A percentile compares a stretch with the other conserved stretches of the same genome.
phyloP scores from a whole-genome alignment of 2,888 invertebrate genomes.

The Drosophila neutralis region DNA sequence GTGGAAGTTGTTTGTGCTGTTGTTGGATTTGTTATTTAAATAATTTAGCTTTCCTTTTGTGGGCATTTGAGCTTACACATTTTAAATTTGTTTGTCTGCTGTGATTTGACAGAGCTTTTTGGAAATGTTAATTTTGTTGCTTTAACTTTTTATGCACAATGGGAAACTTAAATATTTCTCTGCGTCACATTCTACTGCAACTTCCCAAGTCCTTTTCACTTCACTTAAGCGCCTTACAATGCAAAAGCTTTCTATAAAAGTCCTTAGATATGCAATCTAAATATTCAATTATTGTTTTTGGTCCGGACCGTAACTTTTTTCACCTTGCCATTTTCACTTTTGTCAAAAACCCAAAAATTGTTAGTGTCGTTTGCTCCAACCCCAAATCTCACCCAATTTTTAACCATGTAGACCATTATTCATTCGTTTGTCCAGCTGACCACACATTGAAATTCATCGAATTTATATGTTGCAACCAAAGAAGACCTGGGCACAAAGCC shows the following conservation, averaged over 20 bases:
- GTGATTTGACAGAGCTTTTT: background rate
- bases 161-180: background rate
- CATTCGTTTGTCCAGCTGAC: slow-evolving; percentile 34
- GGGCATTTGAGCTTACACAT: slow-evolving; percentile 6
- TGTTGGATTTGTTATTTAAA: slow-evolving; percentile 12
- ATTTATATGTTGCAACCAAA: slow-evolving; percentile 10
- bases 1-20: background rate
- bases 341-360: slow-evolving; percentile 12
- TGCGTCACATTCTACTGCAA: slow-evolving; percentile 8
- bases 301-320: background rate
- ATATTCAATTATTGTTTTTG: slow-evolving; percentile 56
- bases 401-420: slow-evolving; percentile 18
- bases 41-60: slow-evolving; percentile 16
- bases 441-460: slow-evolving; percentile 42
- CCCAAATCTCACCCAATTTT: background rate
- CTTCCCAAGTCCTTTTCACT: slow-evolving; percentile 1
- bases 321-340: background rate
- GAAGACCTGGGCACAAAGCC: slow-evolving; percentile 1
- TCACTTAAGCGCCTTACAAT: slow-evolving; percentile 40
- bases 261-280: slow-evolving; percentile 31
- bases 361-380: slow-evolving; percentile 1
- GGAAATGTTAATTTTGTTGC: background rate
- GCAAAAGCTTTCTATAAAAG: slow-evolving; percentile 32
- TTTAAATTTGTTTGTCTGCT: slow-evolving; percentile 1
- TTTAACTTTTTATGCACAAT: background rate